A percentile compares a stretch with the other conserved stretches of the same genome.
phyloP scores from a whole-genome alignment of 2,888 invertebrate genomes.

The Subacronicta megacephala region DNA sequence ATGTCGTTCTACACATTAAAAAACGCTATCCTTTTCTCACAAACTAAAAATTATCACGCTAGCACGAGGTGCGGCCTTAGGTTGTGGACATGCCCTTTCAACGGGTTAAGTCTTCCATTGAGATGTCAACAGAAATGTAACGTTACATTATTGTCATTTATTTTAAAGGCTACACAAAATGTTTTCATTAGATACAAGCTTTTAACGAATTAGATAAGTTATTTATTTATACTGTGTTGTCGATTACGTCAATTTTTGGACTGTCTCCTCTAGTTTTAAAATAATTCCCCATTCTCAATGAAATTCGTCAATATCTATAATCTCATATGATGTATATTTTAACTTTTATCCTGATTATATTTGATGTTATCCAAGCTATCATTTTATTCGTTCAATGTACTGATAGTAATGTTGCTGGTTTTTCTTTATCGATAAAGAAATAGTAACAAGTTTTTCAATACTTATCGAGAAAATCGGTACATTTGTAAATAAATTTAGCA shows the following conservation, averaged over 20 bases:
- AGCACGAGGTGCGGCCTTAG: no score
- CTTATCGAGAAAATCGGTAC: slow-evolving; percentile 27
- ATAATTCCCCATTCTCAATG: slow-evolving; percentile 33
- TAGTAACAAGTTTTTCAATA: slow-evolving; percentile 4
- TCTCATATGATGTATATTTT: slow-evolving; percentile 55
- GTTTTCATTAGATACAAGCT: slow-evolving; percentile 38
- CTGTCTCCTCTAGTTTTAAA: slow-evolving; percentile 43
- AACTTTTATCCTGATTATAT: slow-evolving; percentile 34
- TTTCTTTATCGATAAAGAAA: background rate
- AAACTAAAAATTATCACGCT: no score
- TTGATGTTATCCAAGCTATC: slow-evolving; percentile 35
- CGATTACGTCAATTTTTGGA: slow-evolving; percentile 44
- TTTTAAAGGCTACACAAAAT: slow-evolving; percentile 24
- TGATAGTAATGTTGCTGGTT: slow-evolving; percentile 18
- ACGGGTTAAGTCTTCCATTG: slow-evolving; percentile 77
- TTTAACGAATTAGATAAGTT: slow-evolving; percentile 68
- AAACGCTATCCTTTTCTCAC: no score
- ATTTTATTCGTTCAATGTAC: slow-evolving; percentile 44
- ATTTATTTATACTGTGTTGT: slow-evolving; percentile 66
- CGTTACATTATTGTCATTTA: slow-evolving; percentile 23
- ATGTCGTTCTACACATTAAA: no score
- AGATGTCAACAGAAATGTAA: slow-evolving; percentile 63
- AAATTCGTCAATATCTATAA: slow-evolving; percentile 47
- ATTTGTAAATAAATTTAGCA: slow-evolving; percentile 30
- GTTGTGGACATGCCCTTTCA: slow-evolving; percentile 24